Conservation (phyloP, 2,888 invertebrate genomes). For the Dorcus hopei region DNA sequence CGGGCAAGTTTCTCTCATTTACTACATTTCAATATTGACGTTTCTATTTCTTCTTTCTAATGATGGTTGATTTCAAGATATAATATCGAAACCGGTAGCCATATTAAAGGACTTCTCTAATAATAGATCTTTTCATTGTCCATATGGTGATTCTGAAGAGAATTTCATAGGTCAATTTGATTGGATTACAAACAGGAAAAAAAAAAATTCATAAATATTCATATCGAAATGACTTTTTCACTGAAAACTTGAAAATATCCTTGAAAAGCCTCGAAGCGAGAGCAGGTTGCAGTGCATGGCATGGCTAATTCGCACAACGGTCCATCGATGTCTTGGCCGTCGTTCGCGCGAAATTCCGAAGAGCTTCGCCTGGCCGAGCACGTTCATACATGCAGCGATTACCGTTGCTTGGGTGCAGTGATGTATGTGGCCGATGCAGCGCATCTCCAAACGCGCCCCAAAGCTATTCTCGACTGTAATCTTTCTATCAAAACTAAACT, state of each 20-base stretch:
- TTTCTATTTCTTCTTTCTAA: too few species aligned
- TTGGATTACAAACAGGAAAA: neutral
- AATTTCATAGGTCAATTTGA: too few species aligned
- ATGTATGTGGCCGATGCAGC: slow-evolving; percentile 6
- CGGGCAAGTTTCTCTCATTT: too few species aligned
- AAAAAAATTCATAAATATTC: neutral
- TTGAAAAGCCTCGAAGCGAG: slow-evolving; percentile 7
- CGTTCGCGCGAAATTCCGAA: neutral
- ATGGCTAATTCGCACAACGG: slow-evolving; percentile 3
- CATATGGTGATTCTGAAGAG: too few species aligned
- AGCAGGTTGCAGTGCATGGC: slow-evolving; percentile 3
- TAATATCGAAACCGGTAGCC: too few species aligned
- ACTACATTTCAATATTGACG: too few species aligned
- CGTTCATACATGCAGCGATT: slow-evolving; percentile 4
- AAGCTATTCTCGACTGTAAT: slow-evolving; percentile 22
- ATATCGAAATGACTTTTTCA: slow-evolving; percentile 2
- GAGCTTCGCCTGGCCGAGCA: neutral
- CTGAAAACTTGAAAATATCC: slow-evolving; percentile 6
- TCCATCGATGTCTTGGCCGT: neutral
- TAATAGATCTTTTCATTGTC: too few species aligned
- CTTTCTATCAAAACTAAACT: slow-evolving; percentile 26
- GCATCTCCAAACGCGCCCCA: slow-evolving; percentile 7
- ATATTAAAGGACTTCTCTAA: too few species aligned
- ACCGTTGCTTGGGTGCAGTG: slow-evolving; percentile 4
- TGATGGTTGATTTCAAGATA: too few species aligned